Base-by-base conservation (phyloP, 2,888 invertebrate species). In the Nezara viridula region DNA sequence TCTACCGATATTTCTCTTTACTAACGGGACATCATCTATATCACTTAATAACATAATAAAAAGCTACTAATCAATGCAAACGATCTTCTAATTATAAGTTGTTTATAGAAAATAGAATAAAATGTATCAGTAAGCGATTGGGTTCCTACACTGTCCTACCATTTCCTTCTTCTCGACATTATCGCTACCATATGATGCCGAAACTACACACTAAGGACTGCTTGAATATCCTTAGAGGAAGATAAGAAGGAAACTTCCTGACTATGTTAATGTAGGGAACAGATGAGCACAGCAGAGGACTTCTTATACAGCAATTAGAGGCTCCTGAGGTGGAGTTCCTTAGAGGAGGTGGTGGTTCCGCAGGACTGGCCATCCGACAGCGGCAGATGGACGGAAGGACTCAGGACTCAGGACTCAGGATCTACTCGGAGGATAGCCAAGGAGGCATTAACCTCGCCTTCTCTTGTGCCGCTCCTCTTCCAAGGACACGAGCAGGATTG, bases 231-330 rank as follows among this genome's bases (percentile, higher is more conserved):
- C 77, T 77, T n/a, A 12, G 24, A 24, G n/a, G 16, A 1, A n/a
- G 44, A 47, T 47, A 81, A 44, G 44, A n/a, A 14, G 4, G 44
- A 7, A 40, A 44, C 44, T 47, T 47, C 81, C 81, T 81, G 81
- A 40, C 44, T 47, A 81, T 81, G 81, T 44, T 81, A 81, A 81
- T 81, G 44, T 12, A 4, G 32, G 5, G 12, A 81, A 81, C 81
- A 81, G 44, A 81, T 81, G 81, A 73, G 44, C 81, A 47, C 2
- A 40, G n/a, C 10, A 81, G n/a, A 44, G 14, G 81, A 81, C 44
- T 81, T 81, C 81, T 81, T 81, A 81, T 12, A 81, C 44, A 81
- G 81, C 81, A 81, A 81, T 81, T 81, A 81, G 40, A 24, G 24
- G 10, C 44, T 16, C 44, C 81, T 44, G 40, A 81, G 81, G 81